Conservation (phyloP, 1,140 invertebrate genomes). For the Pinna nobilis region DNA sequence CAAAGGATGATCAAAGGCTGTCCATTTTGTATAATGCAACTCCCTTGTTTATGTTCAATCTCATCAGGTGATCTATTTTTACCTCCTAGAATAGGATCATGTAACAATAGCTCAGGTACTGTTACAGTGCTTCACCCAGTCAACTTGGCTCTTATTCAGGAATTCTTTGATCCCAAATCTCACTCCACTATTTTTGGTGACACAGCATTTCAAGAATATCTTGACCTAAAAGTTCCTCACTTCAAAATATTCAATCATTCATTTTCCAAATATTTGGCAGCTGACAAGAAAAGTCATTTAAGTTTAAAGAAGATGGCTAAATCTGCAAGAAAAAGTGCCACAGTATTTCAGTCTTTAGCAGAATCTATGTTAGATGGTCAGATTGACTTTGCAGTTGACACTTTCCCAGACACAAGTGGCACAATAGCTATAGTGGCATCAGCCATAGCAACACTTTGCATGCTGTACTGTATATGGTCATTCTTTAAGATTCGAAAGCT, state of each 20-base stretch:
- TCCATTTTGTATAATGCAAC: constrained; percentile 24
- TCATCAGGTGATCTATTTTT: constrained; percentile 15
- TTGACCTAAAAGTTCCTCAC: constrained; percentile 6
- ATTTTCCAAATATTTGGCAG: constrained; percentile 4
- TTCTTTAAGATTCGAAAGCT: constrained; percentile 5
- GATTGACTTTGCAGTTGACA: not conserved
- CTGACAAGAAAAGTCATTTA: constrained; percentile 10
- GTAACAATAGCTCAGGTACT: constrained; percentile 16
- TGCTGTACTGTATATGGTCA: constrained; percentile 5
- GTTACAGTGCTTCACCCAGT: constrained; percentile 23
- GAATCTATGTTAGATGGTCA: constrained; percentile 7
- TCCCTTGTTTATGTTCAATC: constrained; percentile 27
- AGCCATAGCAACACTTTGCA: not conserved
- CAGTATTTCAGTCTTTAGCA: constrained; percentile 2
- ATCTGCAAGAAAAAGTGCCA: not conserved
- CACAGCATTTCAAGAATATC: not conserved
- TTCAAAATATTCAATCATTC: constrained; percentile 28
- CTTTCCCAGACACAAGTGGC: constrained; percentile 2
- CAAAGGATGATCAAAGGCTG: constrained; percentile 24
- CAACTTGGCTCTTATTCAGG: constrained; percentile 20
- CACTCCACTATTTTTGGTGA: constrained; percentile 14
- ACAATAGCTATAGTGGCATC: constrained; percentile 4
- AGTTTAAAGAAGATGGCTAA: constrained; percentile 20
- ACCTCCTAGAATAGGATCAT: not conserved
- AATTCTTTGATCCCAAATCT: constrained; percentile 11